A percentile compares a stretch with the other conserved stretches of the same genome.
These are phyloP conservation scores for Mesoclemmys tuberculata DNA, from an alignment of 2,113 vertebrate species.

Conservation along the genomic window DNA sequence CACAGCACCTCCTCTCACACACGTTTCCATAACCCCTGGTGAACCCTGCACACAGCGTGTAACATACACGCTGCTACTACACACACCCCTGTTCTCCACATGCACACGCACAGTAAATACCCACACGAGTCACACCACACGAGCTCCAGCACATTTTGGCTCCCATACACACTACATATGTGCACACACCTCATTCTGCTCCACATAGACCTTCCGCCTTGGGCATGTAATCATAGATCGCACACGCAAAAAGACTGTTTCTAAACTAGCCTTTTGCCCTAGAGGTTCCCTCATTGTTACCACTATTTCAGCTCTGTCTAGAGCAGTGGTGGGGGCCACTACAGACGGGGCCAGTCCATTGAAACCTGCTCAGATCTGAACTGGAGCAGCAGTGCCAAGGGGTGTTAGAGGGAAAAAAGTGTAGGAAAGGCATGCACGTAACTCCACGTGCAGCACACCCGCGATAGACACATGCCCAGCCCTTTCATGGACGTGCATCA, in stretches of 20 bases:
- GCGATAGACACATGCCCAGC: too few species aligned
- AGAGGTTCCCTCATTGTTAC: neutral
- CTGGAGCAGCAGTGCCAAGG: neutral
- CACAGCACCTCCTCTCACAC: neutral
- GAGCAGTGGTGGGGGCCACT: neutral
- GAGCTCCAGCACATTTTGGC: too few species aligned
- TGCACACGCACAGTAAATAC: neutral
- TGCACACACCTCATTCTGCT: too few species aligned
- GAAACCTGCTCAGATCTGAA: neutral
- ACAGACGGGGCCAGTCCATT: neutral
- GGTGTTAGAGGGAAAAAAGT: neutral
- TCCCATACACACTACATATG: too few species aligned
- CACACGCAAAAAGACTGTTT: neutral
- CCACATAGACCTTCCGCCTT: too few species aligned
- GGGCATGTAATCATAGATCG: too few species aligned
- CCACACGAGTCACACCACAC: too few species aligned
- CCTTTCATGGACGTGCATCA: neutral
- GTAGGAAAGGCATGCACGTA: neutral
- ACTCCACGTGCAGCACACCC: neutral
- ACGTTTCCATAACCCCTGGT: neutral
- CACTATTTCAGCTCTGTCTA: neutral
- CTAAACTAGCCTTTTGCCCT: neutral
- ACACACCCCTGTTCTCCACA: too few species aligned
- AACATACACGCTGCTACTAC: too few species aligned
- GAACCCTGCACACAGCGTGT: neutral